Conservation (phyloP, 2,888 invertebrate genomes). For the Graphium colonna region DNA sequence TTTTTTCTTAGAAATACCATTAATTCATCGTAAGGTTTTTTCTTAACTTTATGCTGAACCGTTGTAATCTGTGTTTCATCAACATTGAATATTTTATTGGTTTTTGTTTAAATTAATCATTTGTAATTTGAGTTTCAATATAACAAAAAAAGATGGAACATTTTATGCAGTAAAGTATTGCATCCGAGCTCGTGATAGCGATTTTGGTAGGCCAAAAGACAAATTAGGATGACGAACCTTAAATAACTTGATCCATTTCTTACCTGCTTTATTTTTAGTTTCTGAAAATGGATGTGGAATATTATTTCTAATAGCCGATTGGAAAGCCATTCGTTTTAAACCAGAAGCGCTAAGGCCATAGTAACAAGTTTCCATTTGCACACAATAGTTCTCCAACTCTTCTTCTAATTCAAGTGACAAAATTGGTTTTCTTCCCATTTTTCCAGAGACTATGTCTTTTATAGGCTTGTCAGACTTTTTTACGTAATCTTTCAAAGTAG, state of each 20-base stretch:
- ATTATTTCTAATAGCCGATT: no score
- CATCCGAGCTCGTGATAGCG: no score
- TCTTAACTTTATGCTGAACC: not conserved
- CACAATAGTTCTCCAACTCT: not conserved
- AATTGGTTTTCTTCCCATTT: no score
- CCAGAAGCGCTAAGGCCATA: not conserved
- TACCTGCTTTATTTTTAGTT: not conserved
- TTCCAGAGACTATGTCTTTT: conserved; percentile 14
- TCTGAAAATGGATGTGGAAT: not conserved
- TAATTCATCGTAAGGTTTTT: conserved; percentile 3
- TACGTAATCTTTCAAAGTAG: conserved; percentile 23
- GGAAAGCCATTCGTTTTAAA: not conserved
- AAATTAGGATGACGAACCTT: no score
- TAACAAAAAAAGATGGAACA: not conserved
- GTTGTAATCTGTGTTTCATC: not conserved
- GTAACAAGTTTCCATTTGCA: not conserved
- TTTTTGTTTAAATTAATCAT: not conserved
- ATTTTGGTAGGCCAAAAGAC: no score
- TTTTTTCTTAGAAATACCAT: conserved; percentile 35
- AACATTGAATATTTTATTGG: not conserved
- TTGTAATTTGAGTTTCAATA: not conserved
- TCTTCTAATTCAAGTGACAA: conserved; percentile 1
- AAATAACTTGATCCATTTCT: not conserved
- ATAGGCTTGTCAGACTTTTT: conserved; percentile 7
- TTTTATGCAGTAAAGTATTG: not conserved